Base-by-base conservation (phyloP, 2,888 invertebrate genomes). In the Pharmacophagus antenor region DNA sequence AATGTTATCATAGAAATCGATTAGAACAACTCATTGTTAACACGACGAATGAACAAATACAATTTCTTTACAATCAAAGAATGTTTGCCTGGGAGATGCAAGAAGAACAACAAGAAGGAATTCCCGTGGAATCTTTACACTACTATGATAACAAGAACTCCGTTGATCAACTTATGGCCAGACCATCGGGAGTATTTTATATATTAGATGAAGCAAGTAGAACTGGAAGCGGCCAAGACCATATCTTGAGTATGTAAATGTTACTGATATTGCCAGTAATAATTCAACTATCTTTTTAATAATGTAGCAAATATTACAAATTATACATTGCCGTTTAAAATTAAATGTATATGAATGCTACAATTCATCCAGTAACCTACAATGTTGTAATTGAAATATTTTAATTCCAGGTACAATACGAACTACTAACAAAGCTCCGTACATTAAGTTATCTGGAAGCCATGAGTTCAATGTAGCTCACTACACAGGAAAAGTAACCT, bases 1-100 rank as follows among this genome's bases (percentile, higher is more conserved):
- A 98, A 88, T 97, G 97, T 77, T 97, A 95, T 79, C 93, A 94
- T 68, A 92, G 94, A 70, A 98, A 98, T 83, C 93, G 95, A 12
- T 90, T 98, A 64, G 96, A 98, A 70, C 98, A 98, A 79, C 89
- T 98, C 8, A 94, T 97, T 67, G 95, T 97, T 2, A 98, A 98
- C 77, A 95, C 95, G 1, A 92, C 96, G 61, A 98, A 98, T 77
- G 98, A 98, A 79, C 97, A 98, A 83, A 93, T 98, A 77, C 98
- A 98, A 77, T 98, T 97, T 78, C 94, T 97, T 70, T 98, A 97
- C 81, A 96, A 97, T 73, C 98, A 98, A 82, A 93, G 96, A 74
- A 93, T 97, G 63, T 98, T 98, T 82, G 94, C 95, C 6, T 97
- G 96, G 95, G 98, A 98, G 92, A 95, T 96, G 94, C 94, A 93